Percentiles rank a stretch among this genome's conserved stretches.
phyloP scores from a whole-genome alignment of 2,888 invertebrate species.

The Leptogaster cylindrica region DNA sequence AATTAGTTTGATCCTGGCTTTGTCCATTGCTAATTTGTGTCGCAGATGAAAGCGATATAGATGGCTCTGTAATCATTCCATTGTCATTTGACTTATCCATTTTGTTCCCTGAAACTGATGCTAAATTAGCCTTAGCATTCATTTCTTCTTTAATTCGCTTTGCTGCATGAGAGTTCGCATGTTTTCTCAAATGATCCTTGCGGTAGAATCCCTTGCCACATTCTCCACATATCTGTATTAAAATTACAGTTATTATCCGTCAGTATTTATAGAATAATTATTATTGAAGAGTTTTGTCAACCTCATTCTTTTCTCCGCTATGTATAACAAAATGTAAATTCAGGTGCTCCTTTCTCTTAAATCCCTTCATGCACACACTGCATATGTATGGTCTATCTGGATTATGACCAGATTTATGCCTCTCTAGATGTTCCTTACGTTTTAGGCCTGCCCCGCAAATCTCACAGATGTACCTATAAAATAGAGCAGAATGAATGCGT shows the following conservation, averaged over 20 bases:
- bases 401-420: slow-evolving; percentile 81
- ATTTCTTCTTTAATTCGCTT: slow-evolving; percentile 74
- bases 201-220: slow-evolving; percentile 71
- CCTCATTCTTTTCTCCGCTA: slow-evolving; percentile 82
- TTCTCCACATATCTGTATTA: slow-evolving; percentile 53
- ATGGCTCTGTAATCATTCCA: slow-evolving; percentile 8
- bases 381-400: slow-evolving; percentile 82
- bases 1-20: slow-evolving; percentile 26
- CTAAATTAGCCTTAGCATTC: slow-evolving; percentile 35
- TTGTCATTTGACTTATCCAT: neutral
- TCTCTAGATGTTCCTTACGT: slow-evolving; percentile 78
- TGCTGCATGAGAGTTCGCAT: slow-evolving; percentile 78
- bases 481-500: too few relatives aligned
- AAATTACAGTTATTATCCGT: too few relatives aligned
- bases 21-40: slow-evolving; percentile 43
- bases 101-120: neutral
- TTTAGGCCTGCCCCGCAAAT: slow-evolving; percentile 79
- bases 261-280: neutral
- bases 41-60: slow-evolving; percentile 38
- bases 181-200: slow-evolving; percentile 81
- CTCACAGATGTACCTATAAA: slow-evolving; percentile 70
- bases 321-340: slow-evolving; percentile 85
- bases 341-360: slow-evolving; percentile 82
- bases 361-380: slow-evolving; percentile 77
- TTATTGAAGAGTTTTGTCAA: slow-evolving; percentile 52